phyloP scores from a whole-genome alignment of 2,888 invertebrate genomes.

The Vannuccia rotundouncinata region DNA sequence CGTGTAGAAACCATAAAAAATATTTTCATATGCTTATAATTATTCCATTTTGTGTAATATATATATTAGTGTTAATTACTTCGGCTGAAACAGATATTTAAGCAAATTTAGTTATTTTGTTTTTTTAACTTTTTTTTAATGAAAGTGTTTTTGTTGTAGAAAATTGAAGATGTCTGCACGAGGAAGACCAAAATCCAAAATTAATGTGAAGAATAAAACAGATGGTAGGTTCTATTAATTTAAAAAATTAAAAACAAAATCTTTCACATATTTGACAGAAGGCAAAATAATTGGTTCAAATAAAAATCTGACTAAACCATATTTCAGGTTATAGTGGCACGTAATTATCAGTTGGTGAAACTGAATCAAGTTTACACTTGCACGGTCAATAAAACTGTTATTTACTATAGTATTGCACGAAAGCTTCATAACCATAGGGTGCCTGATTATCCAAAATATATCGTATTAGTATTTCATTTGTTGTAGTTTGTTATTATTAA shows the following conservation, averaged over 20 bases:
- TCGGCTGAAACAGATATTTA: no score
- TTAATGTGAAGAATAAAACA: background rate
- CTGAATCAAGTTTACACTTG: conserved; percentile 26
- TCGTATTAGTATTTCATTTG: conserved; percentile 1
- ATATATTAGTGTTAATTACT: no score
- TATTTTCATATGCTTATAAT: no score
- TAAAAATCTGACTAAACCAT: conserved; percentile 7
- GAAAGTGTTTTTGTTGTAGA: no score
- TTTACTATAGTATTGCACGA: conserved; percentile 23
- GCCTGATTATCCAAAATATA: conserved; percentile 3
- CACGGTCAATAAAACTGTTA: conserved; percentile 18
- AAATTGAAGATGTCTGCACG: background rate
- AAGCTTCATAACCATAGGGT: conserved; percentile 23
- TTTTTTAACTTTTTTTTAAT: no score
- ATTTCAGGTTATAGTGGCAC: conserved; percentile 23
- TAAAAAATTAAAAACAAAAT: background rate
- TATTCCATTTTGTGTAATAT: no score
- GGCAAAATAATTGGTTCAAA: background rate
- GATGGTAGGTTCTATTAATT: background rate
- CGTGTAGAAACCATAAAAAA: no score
- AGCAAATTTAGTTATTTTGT: no score
- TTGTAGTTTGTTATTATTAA: conserved; percentile 26
- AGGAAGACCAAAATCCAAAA: background rate
- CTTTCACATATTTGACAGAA: background rate
- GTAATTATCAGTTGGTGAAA: conserved; percentile 26